Evolutionary conservation across 2,888 invertebrate species (phyloP).

Genomic region (Caenorhabditis sp.): DNA sequence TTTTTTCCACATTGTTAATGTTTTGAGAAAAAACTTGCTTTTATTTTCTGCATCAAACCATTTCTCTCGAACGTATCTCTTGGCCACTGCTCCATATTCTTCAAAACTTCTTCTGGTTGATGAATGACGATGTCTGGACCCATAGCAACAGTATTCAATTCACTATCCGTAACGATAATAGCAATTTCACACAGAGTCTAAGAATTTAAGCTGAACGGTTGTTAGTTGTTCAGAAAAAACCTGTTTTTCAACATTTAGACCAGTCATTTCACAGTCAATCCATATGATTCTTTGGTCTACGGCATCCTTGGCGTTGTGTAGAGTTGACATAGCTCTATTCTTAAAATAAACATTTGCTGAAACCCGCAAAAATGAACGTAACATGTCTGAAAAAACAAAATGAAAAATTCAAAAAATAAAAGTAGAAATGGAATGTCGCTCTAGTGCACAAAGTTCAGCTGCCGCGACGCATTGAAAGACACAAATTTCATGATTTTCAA

Average conservation of each 20-base stretch:
- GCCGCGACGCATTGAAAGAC: conserved; percentile 14
- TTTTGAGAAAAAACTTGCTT: conserved; percentile 7
- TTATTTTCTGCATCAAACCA: conserved; percentile 81
- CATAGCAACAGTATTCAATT: conserved; percentile 57
- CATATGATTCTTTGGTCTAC: conserved; percentile 54
- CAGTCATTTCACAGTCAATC: conserved; percentile 80
- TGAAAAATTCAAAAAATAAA: conserved; percentile 1
- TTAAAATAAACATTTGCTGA: background rate
- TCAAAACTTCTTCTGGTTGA: conserved; percentile 80
- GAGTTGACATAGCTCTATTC: conserved; percentile 22
- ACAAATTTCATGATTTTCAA: conserved; percentile 14
- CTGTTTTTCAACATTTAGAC: conserved; percentile 76
- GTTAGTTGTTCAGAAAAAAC: conserved; percentile 9
- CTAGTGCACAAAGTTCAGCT: conserved; percentile 24
- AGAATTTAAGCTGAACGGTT: no score
- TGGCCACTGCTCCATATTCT: conserved; percentile 87
- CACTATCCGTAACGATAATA: conserved; percentile 83
- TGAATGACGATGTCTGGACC: conserved; percentile 81
- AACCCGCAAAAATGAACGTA: background rate
- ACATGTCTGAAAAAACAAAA: background rate
- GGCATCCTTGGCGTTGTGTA: conserved; percentile 18
- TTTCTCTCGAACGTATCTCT: conserved; percentile 82
- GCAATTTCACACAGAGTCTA: conserved; percentile 89
- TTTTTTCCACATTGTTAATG: conserved; percentile 75
- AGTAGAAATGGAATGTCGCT: conserved; percentile 20